Evolutionary conservation across 2,888 invertebrate species (phyloP), one percentile per base, ranked within the genome.

Genomic region (Cephus pygmeus): DNA sequence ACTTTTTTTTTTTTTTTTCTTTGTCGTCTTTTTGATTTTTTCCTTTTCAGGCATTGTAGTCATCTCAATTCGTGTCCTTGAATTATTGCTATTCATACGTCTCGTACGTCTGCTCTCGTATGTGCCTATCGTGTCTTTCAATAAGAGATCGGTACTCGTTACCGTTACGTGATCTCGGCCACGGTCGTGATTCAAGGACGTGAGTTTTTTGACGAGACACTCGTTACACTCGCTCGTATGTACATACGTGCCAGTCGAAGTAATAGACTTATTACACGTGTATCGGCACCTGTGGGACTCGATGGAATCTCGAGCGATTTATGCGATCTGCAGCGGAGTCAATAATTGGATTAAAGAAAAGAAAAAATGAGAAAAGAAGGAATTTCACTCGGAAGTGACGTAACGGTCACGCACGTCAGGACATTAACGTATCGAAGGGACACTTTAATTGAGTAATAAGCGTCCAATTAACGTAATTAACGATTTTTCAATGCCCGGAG

Each of bases 141-240:
- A 56, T 56, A 56, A 56, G 56, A 23, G 56, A 56, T 56, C 56
- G 56, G 23, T 23, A 73, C 68, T 40, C 56, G 73, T 56, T 76
- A 76, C 76, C 76, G 76, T 76, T 76, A 76, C 73, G 76, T 73
- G 30, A 73, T 40, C 36, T n/a, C 71, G 71, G 71, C 34, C 34
- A 34, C 71, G 71, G 30, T 34, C 30, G 34, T 34, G 33, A 34
- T 11, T 71, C 68, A 73, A 74, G 74, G 31, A 15, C 76, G 33
- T 56, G 23, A 23, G 23, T 56, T 56, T 56, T 56, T 56, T 23
- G 56, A 56, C 15, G 56, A 56, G 56, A 56, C 56, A 56, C 56
- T 56, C 23, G 56, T 56, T 56, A 56, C 23, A 56, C 23, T 23
- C 23, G 23, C 56, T 15, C 56, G 9, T 56, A 56, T 23, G 15